Evolutionary conservation across 2,888 invertebrate genomes (phyloP).

Genomic region (Villa cingulata): DNA sequence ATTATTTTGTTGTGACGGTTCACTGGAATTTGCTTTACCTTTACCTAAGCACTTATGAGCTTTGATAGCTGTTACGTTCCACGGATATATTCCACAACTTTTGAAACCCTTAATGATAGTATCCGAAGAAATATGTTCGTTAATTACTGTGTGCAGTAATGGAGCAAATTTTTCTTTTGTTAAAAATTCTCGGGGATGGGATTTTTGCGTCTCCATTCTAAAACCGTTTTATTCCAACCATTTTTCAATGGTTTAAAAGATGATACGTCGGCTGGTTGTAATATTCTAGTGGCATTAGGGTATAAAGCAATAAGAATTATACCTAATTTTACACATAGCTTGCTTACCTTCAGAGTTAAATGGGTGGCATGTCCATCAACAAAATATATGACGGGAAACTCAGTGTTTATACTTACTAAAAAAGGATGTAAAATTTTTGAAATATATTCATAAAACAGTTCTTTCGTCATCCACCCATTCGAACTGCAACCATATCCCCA

Average conservation of each 20-base stretch:
- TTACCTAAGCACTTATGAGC: no score
- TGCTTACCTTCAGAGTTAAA: background rate
- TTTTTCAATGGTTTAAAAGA: constrained; percentile 13
- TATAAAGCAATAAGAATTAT: constrained; percentile 8
- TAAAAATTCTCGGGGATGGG: no score
- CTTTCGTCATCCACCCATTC: constrained; percentile 6
- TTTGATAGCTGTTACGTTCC: no score
- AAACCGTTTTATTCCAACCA: constrained; percentile 11
- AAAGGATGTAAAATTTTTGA: constrained; percentile 4
- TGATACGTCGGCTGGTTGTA: constrained; percentile 17
- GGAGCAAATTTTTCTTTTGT: no score
- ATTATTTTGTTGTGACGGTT: no score
- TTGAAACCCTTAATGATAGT: no score
- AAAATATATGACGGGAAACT: constrained; percentile 5
- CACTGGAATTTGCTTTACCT: no score
- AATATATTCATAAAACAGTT: constrained; percentile 8
- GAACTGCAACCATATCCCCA: constrained; percentile 3
- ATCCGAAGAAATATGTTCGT: no score
- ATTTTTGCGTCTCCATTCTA: background rate
- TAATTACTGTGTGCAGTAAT: no score
- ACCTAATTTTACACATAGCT: constrained; percentile 1
- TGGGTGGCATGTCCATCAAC: constrained; percentile 5
- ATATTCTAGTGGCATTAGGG: constrained; percentile 15
- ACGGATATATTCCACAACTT: no score
- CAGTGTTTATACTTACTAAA: background rate